phyloP scores from a whole-genome alignment of 2,113 vertebrate species.

The Anser cygnoides region DNA sequence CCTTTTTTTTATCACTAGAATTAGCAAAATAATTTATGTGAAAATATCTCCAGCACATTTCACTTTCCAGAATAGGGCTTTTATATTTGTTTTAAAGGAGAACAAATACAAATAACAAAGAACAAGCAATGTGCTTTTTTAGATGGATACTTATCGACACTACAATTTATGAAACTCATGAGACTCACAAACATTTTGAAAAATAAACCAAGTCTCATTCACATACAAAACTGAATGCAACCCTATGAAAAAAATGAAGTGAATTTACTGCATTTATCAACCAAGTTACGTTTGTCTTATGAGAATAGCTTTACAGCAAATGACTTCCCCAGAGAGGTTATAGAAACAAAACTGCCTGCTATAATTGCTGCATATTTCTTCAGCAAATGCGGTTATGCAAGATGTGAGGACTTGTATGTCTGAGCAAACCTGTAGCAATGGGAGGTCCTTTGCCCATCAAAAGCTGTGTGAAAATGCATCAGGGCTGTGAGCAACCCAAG shows the following conservation, averaged over 20 bases:
- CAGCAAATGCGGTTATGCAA: neutral
- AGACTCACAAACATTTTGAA: conserved; percentile 56
- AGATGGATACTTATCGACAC: neutral
- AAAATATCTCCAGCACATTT: neutral
- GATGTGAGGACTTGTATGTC: neutral
- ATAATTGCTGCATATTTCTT: neutral
- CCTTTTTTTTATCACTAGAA: neutral
- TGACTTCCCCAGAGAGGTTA: neutral
- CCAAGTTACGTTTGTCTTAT: neutral
- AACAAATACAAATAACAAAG: conserved; percentile 53
- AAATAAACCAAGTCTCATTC: conserved; percentile 31
- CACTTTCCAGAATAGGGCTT: neutral
- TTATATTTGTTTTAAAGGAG: neutral
- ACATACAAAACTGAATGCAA: conserved; percentile 13
- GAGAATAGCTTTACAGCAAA: neutral
- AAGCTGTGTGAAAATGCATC: neutral
- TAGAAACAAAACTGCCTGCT: neutral
- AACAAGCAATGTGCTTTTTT: neutral
- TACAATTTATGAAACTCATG: conserved; percentile 33
- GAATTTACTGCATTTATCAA: neutral
- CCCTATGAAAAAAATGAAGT: neutral
- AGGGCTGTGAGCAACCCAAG: neutral
- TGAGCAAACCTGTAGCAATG: neutral
- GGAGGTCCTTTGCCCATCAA: neutral
- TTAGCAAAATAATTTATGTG: neutral